Base-by-base conservation (phyloP, 2,888 invertebrate species). In the Tryphoninae sp. region DNA sequence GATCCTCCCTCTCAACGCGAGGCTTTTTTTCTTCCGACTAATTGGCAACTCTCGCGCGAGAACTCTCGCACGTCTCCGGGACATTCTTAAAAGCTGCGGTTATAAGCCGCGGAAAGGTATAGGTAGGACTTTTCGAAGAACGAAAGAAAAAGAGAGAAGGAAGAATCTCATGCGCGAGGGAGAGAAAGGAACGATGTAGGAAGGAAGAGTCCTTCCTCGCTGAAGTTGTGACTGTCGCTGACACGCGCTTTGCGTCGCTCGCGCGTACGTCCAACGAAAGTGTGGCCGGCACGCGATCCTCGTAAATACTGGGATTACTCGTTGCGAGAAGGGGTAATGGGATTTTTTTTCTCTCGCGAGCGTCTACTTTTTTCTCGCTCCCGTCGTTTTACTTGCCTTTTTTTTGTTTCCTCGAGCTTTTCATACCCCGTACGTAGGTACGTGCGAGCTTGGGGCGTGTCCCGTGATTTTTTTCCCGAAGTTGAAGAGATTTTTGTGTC, bases 281-380 rank as follows among this genome's bases (percentile, higher is more conserved):
- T 77, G 84, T 81, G 81, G 81, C 81, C 75, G 86, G 87, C 86
- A 87, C 86, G 86, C 86, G 86, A 86, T 85, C 83, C 80, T 67
- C 76, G 65, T 74, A 77, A 82, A 82, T 82, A 82, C 82, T 61
- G 26, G 58, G 82, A 82, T 82, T 80, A 80, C 71, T 76, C 61
- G 40, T 69, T 68, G 78, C 76, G 49, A 49, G 64, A 33, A 33
- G 58, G 61, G 69, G 81, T 78, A 81, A 78, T 82, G 75, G 76
- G 75, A 62, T 58, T 79, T 79, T 64, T 82, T 82, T 76, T 72
- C 55, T 76, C 76, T 58, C 75, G 58, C 6, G 16, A 45, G 64
- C 71, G 8, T 42, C 7, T 22, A 42, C 65, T 23, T 71, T 19
- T 55, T 23, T 42, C 33, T 53, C 23, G n/a, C 6, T 53, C 42